These are phyloP conservation scores for Heliconius erato DNA, from an alignment of 2,888 invertebrate species.

Conservation along the genomic window DNA sequence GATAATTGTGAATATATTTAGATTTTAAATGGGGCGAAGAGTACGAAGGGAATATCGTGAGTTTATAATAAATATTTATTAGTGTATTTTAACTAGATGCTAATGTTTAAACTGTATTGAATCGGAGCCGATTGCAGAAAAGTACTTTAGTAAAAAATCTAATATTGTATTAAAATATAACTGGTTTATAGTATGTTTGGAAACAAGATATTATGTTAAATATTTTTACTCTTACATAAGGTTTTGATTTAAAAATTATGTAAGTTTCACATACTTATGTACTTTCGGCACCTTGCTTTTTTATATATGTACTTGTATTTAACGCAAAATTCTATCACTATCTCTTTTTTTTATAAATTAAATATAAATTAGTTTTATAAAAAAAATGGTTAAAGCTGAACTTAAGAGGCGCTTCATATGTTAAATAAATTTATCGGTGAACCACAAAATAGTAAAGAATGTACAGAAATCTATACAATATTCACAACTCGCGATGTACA, in stretches of 20 bases:
- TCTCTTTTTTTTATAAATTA: background rate
- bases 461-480: background rate
- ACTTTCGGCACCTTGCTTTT: background rate
- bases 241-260: background rate
- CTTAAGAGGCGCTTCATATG: background rate
- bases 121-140: background rate
- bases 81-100: background rate
- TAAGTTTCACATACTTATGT: background rate
- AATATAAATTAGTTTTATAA: background rate
- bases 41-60: conserved; percentile 46
- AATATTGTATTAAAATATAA: background rate
- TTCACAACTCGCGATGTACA: conserved; percentile 26
- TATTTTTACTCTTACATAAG: background rate
- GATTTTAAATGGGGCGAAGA: conserved; percentile 41
- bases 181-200: background rate
- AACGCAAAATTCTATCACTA: background rate
- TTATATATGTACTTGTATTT: background rate
- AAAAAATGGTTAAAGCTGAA: background rate
- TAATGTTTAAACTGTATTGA: background rate
- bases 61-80: conserved; percentile 21
- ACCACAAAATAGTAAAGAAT: background rate
- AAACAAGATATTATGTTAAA: background rate
- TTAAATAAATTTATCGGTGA: background rate
- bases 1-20: conserved; percentile 1
- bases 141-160: background rate